These are phyloP conservation scores for Prunella fulvescens DNA, from an alignment of 2,113 vertebrate genomes.

Conservation along the genomic window DNA sequence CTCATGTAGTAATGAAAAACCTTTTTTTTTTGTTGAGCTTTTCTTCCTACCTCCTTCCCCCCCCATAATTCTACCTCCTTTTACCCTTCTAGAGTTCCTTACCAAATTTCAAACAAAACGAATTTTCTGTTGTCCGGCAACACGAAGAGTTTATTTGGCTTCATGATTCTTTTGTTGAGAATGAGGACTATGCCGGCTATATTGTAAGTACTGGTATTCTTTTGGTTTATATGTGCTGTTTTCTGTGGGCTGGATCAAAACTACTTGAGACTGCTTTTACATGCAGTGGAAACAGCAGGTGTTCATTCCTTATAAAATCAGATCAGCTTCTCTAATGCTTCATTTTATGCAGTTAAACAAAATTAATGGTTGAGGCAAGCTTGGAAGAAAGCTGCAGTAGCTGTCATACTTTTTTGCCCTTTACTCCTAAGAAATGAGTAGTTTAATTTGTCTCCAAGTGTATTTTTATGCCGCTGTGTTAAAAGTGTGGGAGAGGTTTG, in stretches of 20 bases:
- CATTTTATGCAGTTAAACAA: background rate
- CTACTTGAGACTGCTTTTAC: background rate
- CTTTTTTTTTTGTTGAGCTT: background rate
- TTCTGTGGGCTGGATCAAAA: background rate
- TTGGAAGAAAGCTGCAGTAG: background rate
- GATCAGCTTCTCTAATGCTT: background rate
- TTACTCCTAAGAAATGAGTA: background rate
- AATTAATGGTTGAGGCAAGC: background rate
- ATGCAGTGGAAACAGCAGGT: background rate
- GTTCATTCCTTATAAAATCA: background rate
- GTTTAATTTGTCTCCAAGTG: background rate
- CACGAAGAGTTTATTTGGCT: constrained; percentile 99
- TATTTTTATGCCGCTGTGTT: background rate
- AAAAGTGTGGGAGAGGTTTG: background rate
- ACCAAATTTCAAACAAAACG: constrained; percentile 97
- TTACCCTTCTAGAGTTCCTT: constrained; percentile 86
- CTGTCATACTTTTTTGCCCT: background rate
- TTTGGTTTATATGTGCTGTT: background rate
- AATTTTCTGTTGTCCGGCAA: constrained; percentile 97
- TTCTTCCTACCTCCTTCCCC: background rate
- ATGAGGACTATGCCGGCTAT: constrained; percentile 97
- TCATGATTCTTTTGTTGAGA: constrained; percentile 97
- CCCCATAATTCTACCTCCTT: background rate
- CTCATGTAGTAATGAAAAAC: background rate
- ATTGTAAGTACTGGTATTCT: constrained; percentile 84